Conservation (phyloP, 2,888 invertebrate genomes). For the Stenichneumon culpator region DNA sequence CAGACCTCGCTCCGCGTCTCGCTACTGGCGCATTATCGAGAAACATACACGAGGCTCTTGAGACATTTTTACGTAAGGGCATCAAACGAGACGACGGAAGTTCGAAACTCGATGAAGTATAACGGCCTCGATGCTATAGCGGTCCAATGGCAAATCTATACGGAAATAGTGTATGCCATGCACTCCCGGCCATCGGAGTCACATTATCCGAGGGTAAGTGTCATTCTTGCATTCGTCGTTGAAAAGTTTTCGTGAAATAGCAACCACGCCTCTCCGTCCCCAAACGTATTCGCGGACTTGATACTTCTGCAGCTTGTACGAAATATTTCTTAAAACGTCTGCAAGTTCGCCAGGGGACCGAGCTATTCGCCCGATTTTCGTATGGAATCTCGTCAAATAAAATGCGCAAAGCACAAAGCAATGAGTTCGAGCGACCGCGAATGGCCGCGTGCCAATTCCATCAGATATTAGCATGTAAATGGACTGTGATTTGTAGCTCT, state of each 20-base stretch:
- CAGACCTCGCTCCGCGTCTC: background rate
- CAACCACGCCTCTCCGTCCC: constrained; percentile 25
- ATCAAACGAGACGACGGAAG: constrained; percentile 27
- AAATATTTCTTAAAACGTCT: background rate
- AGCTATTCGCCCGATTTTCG: constrained; percentile 8
- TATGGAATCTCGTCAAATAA: constrained; percentile 41
- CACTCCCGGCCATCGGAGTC: constrained; percentile 31
- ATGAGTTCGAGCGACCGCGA: constrained; percentile 62
- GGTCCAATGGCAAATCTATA: constrained; percentile 60
- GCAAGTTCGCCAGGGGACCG: constrained; percentile 13
- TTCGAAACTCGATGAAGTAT: constrained; percentile 36
- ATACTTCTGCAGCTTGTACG: constrained; percentile 47
- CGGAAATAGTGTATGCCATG: constrained; percentile 42
- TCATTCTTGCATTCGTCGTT: constrained; percentile 35
- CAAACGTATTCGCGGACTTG: constrained; percentile 26
- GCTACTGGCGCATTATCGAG: constrained; percentile 29
- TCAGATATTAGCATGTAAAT: constrained; percentile 83
- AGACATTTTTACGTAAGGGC: constrained; percentile 22
- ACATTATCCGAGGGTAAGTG: constrained; percentile 46
- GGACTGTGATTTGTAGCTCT: constrained; percentile 81
- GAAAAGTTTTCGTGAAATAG: constrained; percentile 55
- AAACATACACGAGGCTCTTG: background rate
- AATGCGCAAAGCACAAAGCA: constrained; percentile 64
- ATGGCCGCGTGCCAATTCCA: constrained; percentile 81
- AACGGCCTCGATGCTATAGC: constrained; percentile 11